Evolutionary conservation across 1,140 invertebrate species (phyloP), one percentile per base, ranked within the genome.

Genomic region (Conopomorpha cramerella): DNA sequence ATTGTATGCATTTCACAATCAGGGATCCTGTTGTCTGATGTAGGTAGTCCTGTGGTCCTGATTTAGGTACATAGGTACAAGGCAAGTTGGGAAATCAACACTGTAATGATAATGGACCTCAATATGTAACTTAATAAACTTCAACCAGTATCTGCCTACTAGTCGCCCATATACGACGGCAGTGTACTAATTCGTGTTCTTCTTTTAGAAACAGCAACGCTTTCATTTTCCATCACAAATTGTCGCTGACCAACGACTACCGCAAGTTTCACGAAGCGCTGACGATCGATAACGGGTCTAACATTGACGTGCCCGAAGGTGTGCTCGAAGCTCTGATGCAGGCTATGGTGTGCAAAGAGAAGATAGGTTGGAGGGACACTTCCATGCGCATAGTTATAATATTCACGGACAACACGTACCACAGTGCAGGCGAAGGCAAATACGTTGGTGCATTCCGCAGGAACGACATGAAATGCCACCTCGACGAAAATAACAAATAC

Each of bases 191-290:
- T n/a, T n/a, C n/a, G n/a, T n/a, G n/a, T n/a, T n/a, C n/a, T n/a
- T n/a, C n/a, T n/a, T n/a, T n/a, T n/a, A n/a, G n/a, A n/a, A n/a
- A n/a, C n/a, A n/a, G n/a, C n/a, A n/a, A n/a, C n/a, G n/a, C n/a
- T n/a, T n/a, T n/a, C n/a, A n/a, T n/a, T n/a, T 97, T 89, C 71
- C 85, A 84, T 59, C 89, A 98, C 70, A 85, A 92, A 47, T 88
- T 96, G 81, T 79, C 80, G 25, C 78, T 98, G 27, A 91, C 87
- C 38, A 78, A 81, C 33, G 80, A 96, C 50, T 89, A 89, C 8
- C 56, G 68, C 37, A 48, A 57, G 43, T 90, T 90, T 70, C 76
- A 81, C 49, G 79, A 84, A 8, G 59, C 71, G 45, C 72, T 86
- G 13, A 55, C 64, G 17, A 39, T 58, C 2, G 79, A 86, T 4